Conservation (phyloP, 2,888 invertebrate genomes). For the Drosophila longiperda region DNA sequence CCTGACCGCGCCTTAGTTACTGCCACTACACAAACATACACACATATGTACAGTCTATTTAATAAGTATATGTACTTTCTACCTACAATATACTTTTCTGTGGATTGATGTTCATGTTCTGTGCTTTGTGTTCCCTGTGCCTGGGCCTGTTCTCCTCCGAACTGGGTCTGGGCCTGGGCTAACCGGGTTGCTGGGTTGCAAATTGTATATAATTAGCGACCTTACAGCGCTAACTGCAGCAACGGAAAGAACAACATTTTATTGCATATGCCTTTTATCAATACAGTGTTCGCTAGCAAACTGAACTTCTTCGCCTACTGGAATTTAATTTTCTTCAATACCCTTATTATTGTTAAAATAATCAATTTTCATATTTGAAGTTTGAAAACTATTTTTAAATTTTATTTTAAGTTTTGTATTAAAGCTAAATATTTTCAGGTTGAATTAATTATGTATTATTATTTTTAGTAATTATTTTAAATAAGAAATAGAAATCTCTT, state of each 20-base stretch:
- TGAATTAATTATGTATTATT: too few species aligned
- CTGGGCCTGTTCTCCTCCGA: constrained; percentile 1
- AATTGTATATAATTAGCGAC: constrained; percentile 74
- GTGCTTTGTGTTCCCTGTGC: constrained; percentile 7
- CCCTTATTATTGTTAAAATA: not conserved
- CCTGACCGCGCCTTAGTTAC: constrained; percentile 75
- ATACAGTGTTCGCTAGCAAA: not conserved
- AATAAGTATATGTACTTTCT: constrained; percentile 1
- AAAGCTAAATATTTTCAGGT: not conserved
- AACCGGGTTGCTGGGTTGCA: constrained; percentile 52
- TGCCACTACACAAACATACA: constrained; percentile 29
- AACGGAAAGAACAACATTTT: constrained; percentile 17
- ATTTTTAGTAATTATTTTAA: not conserved
- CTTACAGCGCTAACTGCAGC: constrained; percentile 67
- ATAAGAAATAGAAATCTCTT: not conserved
- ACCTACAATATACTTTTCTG: constrained; percentile 27
- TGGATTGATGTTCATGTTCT: constrained; percentile 17
- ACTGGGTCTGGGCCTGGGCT: constrained; percentile 36
- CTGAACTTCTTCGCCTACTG: not conserved
- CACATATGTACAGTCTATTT: constrained; percentile 5
- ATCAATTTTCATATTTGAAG: not conserved
- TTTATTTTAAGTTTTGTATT: not conserved
- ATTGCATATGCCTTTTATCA: not conserved
- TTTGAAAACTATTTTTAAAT: not conserved
- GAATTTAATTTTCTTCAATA: not conserved